Conservation (phyloP, 1,140 invertebrate genomes). For the Rhyzopertha dominica region DNA sequence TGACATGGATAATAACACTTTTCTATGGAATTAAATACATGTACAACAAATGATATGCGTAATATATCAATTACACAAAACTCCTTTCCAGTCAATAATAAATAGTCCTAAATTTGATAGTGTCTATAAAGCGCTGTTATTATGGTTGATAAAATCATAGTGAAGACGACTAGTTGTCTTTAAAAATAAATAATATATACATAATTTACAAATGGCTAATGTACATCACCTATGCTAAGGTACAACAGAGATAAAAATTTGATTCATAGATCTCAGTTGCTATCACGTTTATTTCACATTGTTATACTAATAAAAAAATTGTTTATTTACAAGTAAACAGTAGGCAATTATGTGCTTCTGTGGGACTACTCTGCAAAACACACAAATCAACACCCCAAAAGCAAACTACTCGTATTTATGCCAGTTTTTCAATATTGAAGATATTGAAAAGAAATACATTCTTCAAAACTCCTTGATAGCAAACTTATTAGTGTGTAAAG, state of each 20-base stretch:
- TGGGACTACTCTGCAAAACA: not conserved
- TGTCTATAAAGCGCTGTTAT: slow-evolving; percentile 1
- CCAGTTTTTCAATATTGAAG: not conserved
- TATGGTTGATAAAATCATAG: slow-evolving; percentile 4
- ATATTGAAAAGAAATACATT: slow-evolving; percentile 3
- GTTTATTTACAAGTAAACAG: slow-evolving; percentile 17
- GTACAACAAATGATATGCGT: slow-evolving; percentile 30
- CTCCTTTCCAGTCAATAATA: slow-evolving; percentile 16
- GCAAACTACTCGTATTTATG: not conserved
- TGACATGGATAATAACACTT: slow-evolving; percentile 18
- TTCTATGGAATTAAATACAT: slow-evolving; percentile 18
- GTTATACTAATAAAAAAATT: slow-evolving; percentile 19
- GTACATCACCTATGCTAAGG: slow-evolving; percentile 15
- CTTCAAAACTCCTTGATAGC: too few relatives aligned
- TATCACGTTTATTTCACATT: slow-evolving; percentile 33
- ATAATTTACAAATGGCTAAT: slow-evolving; percentile 27
- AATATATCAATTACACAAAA: slow-evolving; percentile 11
- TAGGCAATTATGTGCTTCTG: slow-evolving; percentile 5
- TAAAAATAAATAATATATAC: slow-evolving; percentile 32
- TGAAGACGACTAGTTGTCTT: slow-evolving; percentile 28
- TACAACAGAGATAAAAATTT: slow-evolving; percentile 29
- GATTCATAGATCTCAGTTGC: slow-evolving; percentile 28
- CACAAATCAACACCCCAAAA: not conserved
- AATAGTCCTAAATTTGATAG: slow-evolving; percentile 13
- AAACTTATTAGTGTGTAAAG: too few relatives aligned